Base-by-base conservation (phyloP, 2,113 vertebrate genomes). In the Sturnus vulgaris region DNA sequence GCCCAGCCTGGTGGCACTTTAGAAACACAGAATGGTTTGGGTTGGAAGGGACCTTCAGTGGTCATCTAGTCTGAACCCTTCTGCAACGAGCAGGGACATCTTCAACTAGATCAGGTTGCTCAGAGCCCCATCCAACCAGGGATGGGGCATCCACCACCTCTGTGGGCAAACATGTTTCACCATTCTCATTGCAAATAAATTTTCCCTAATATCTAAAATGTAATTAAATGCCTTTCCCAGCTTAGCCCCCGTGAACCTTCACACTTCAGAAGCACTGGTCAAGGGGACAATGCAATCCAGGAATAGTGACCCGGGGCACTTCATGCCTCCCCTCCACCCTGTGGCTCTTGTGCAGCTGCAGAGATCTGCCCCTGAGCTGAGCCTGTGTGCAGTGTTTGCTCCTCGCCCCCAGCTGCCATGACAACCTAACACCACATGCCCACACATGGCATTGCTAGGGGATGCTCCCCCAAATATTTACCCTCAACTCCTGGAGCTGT, bases 391-490 rank as follows among this genome's bases (percentile, higher is more conserved):
- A 15, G 44, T 0, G 64, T 91, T 88, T 92, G 81, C 69, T 92
- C 61, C 71, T 44, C 42, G 53, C n/a, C 21, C 56, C 50, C 1
- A 19, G 91, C 91, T 97, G 92, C 95, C 79, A 0, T 91, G 95
- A 23, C 96, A 97, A 93, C 96, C 16, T 23, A 95, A 96, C 94
- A 96, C 39, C 6, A 2, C 71, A 0, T 66, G 90, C 73, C 52
- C 5, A 42, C 73, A 69, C 90, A 23, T 1, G 4, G 86, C 79
- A 97, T 95, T 40, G 76, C 96, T 97, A 95, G 81, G 95, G 96
- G 94, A 71, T 86, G 77, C 68, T 68, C 35, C 86, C 75, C 79
- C 61, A 96, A 96, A 97, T 96, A 97, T 97, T 97, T 95, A 95
- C 78, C n/a, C 76, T 63, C 25, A 56, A 2, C n/a, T 40, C 39